Base-by-base conservation (phyloP, 2,888 invertebrate species). In the Autographa pulchrina region DNA sequence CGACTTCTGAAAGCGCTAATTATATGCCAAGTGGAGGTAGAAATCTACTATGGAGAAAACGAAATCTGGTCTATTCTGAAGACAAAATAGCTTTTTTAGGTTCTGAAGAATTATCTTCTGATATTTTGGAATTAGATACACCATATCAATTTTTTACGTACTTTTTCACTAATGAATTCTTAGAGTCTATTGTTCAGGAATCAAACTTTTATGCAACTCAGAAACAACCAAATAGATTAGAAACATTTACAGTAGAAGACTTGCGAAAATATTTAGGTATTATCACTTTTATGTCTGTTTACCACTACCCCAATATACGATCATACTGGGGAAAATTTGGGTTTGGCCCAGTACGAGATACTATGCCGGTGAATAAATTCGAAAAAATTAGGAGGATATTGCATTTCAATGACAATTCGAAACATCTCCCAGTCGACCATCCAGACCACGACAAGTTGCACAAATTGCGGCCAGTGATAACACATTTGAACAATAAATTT, bases 391-490 rank as follows among this genome's bases (percentile, higher is more conserved):
- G 65, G 2, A 20, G 35, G 11, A 8, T 60, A 41, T 60, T 69
- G 11, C 69, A 70, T 41, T 65, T 70, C 11, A 70, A 58, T 18
- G 68, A 68, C 8, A 63, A 63, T 5, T 58, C 62, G 0, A 62
- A 62, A 65, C 64, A 70, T 58, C 58, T 62, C 7, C 65, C 70
- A 48, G 52, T 62, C 32, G 52, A 62, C 38, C 71, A 68, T 68
- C 63, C 60, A 32, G 38, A 71, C 9, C 63, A 72, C 41, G 72
- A n/a, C n/a, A n/a, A n/a, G n/a, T n/a, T n/a, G n/a, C n/a, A 72
- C 54, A 72, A 72, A 68, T 52, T 72, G 38, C 60, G 72, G 13
- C 71, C 71, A 0, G 68, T 72, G 59, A 60, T 71, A 58, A 41
- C 25, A 20, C 62, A 66, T 59, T 35, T 66, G n/a, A 62, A 70